phyloP scores from a whole-genome alignment of 92 coral and sea anemone genomes.

The Nematostella vectensis region DNA sequence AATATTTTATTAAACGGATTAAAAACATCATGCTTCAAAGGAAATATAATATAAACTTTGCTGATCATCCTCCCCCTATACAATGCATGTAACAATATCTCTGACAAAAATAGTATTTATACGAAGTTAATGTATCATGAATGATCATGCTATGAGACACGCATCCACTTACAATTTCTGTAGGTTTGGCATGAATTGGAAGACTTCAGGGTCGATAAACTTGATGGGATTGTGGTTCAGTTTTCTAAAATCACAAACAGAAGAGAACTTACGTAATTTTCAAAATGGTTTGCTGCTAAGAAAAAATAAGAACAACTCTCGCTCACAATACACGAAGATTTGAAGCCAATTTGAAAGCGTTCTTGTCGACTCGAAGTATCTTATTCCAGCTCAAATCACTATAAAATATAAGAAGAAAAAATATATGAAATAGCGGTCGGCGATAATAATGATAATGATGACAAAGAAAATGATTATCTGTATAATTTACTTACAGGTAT shows the following conservation, averaged over 20 bases:
- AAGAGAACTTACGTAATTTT: background rate
- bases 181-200: background rate
- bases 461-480: background rate
- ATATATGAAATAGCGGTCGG: background rate
- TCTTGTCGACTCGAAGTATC: background rate
- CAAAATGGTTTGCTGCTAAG: too few species aligned
- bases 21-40: too few species aligned
- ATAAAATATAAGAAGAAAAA: background rate
- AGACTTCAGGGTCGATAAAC: background rate
- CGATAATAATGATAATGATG: background rate
- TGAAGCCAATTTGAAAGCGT: background rate
- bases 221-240: background rate
- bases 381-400: slow-evolving; percentile 14
- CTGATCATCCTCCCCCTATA: too few species aligned
- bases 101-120: too few species aligned
- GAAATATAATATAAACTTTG: too few species aligned
- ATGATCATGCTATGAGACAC: too few species aligned
- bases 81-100: too few species aligned
- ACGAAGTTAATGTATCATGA: too few species aligned
- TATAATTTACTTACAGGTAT: slow-evolving; percentile 1
- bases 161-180: slow-evolving; percentile 24
- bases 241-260: background rate
- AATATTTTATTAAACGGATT: too few species aligned
- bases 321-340: background rate
- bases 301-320: background rate